Percentiles rank a stretch among this genome's conserved stretches.
phyloP scores from a whole-genome alignment of 2,888 invertebrate genomes.

The Malachius bipustulatus region DNA sequence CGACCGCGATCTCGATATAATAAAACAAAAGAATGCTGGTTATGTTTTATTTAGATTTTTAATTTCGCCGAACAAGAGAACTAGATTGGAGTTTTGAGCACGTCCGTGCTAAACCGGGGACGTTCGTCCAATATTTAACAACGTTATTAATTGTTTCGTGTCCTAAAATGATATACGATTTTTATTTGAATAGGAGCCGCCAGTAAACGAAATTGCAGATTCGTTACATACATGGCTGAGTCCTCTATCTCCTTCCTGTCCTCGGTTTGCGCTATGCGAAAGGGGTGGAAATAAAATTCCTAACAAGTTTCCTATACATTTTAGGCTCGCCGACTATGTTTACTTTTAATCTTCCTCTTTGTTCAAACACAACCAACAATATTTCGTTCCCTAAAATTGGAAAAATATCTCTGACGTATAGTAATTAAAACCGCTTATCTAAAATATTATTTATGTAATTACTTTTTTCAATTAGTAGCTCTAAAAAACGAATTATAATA shows the following conservation, averaged over 20 bases:
- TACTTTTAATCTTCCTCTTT: conserved; percentile 20
- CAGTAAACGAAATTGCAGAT: conserved; percentile 23
- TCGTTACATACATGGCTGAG: conserved; percentile 19
- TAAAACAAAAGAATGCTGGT: conserved; percentile 31
- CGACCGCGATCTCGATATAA: conserved; percentile 31
- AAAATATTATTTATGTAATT: too few species aligned
- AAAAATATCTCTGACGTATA: too few species aligned
- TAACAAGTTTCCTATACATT: too few species aligned
- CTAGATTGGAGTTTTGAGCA: conserved; percentile 24
- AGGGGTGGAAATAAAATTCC: too few species aligned
- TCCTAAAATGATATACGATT: conserved; percentile 30
- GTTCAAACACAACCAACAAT: conserved; percentile 6
- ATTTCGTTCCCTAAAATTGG: too few species aligned
- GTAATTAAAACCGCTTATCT: too few species aligned
- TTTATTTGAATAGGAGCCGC: conserved; percentile 30
- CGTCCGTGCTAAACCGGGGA: conserved; percentile 19
- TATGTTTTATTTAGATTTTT: conserved; percentile 36
- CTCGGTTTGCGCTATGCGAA: neutral
- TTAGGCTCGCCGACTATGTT: conserved; percentile 20
- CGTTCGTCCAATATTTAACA: conserved; percentile 30
- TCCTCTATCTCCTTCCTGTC: conserved; percentile 16
- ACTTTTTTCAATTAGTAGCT: too few species aligned
- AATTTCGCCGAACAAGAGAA: conserved; percentile 30
- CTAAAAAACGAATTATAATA: too few species aligned
- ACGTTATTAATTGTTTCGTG: conserved; percentile 32